phyloP scores from a whole-genome alignment of 2,113 vertebrate genomes.

The Psophia crepitans region DNA sequence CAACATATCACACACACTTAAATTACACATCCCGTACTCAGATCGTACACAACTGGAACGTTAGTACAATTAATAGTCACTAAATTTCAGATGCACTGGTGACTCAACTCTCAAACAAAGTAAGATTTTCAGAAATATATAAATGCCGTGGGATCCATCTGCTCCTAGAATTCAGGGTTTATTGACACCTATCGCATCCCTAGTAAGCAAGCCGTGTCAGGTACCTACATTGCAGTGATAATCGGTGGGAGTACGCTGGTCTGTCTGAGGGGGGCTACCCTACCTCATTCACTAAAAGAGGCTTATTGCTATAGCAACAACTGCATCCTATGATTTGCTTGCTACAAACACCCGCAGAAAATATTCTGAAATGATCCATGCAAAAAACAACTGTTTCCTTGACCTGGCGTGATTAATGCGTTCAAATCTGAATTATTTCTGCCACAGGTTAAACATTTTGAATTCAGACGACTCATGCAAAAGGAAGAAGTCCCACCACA shows the following conservation, averaged over 20 bases:
- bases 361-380: not conserved
- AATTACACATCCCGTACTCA: not conserved
- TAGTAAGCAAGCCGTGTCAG: not conserved
- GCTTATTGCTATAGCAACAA: slow-evolving; percentile 68
- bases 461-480: not conserved
- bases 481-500: not conserved
- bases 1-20: not conserved
- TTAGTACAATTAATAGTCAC: slow-evolving; percentile 25
- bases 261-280: slow-evolving; percentile 11
- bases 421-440: not conserved
- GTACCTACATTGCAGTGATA: not conserved
- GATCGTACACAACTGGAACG: not conserved
- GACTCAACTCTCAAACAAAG: not conserved
- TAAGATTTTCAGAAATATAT: not conserved
- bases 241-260: not conserved
- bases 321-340: slow-evolving; percentile 24
- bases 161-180: not conserved
- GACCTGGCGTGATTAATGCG: not conserved
- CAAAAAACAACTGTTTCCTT: not conserved
- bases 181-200: not conserved
- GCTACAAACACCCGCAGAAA: not conserved
- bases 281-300: not conserved
- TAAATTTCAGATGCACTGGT: too few relatives aligned
- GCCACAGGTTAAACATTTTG: not conserved
- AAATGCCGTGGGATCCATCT: not conserved